Evolutionary conservation across 2,797 vertebrate species (phyloP).

Genomic region (Anguilla megastoma): DNA sequence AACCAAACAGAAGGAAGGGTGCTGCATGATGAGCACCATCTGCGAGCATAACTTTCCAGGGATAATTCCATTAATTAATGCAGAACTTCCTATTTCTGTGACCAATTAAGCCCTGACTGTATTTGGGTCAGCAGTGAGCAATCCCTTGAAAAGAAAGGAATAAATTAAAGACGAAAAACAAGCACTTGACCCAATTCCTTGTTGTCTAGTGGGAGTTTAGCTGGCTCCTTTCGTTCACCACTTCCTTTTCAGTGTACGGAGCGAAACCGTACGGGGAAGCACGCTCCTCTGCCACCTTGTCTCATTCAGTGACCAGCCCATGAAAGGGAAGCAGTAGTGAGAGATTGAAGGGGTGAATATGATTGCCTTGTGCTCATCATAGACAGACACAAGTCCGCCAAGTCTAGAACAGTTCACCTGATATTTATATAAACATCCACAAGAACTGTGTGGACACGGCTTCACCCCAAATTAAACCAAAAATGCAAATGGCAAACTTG

Average conservation of each 20-base stretch:
- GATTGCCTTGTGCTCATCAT: neutral
- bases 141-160: slow-evolving; percentile 67
- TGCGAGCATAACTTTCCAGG: slow-evolving; percentile 28
- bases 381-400: neutral
- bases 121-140: slow-evolving; percentile 62
- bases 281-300: neutral
- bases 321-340: neutral
- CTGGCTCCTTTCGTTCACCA: neutral
- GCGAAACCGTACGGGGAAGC: neutral
- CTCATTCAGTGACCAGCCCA: neutral
- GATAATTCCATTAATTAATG: slow-evolving; percentile 52
- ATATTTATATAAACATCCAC: neutral
- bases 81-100: slow-evolving; percentile 39
- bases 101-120: slow-evolving; percentile 40
- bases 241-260: neutral
- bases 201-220: slow-evolving; percentile 60
- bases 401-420: neutral
- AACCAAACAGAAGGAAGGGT: neutral
- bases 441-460: neutral
- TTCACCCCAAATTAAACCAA: neutral
- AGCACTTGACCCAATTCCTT: slow-evolving; percentile 73
- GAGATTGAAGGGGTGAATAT: neutral
- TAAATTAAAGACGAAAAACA: slow-evolving; percentile 69
- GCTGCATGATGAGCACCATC: slow-evolving; percentile 1
- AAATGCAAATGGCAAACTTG: neutral